Conservation (phyloP, 2,888 invertebrate species). For the Rhynchonema sp. region DNA sequence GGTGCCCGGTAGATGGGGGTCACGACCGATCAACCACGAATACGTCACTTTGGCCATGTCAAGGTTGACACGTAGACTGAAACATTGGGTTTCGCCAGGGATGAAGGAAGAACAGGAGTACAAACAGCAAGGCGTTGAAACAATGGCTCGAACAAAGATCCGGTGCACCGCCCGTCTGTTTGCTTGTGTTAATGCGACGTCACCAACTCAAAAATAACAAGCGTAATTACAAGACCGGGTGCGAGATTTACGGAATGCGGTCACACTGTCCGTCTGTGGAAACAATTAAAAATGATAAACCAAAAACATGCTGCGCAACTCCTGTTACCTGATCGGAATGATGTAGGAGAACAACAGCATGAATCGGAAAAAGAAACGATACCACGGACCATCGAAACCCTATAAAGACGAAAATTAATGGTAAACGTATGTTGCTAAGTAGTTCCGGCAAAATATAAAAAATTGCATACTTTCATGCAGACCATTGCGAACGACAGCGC, state of each 20-base stretch:
- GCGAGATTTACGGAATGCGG: no score
- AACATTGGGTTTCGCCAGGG: no score
- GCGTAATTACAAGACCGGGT: no score
- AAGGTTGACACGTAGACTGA: conserved; percentile 84
- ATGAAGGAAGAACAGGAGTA: no score
- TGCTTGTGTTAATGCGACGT: no score
- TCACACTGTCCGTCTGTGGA: no score
- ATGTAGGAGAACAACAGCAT: conserved; percentile 94
- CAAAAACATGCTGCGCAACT: no score
- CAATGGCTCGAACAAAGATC: no score
- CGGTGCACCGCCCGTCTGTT: no score
- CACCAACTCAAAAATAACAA: no score
- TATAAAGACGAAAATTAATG: conserved; percentile 14
- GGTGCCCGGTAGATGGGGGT: conserved; percentile 74
- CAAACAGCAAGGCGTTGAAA: no score
- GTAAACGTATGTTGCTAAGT: background rate
- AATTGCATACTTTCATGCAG: conserved; percentile 51
- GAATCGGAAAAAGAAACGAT: conserved; percentile 83
- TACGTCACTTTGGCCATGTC: conserved; percentile 88
- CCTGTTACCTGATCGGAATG: conserved; percentile 80
- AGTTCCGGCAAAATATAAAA: background rate
- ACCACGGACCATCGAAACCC: conserved; percentile 90
- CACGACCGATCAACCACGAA: conserved; percentile 84
- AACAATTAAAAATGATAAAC: no score
- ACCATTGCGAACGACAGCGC: conserved; percentile 81